Base-by-base conservation (phyloP, 2,797 vertebrate species). In the Chlorospingus semifuscus region DNA sequence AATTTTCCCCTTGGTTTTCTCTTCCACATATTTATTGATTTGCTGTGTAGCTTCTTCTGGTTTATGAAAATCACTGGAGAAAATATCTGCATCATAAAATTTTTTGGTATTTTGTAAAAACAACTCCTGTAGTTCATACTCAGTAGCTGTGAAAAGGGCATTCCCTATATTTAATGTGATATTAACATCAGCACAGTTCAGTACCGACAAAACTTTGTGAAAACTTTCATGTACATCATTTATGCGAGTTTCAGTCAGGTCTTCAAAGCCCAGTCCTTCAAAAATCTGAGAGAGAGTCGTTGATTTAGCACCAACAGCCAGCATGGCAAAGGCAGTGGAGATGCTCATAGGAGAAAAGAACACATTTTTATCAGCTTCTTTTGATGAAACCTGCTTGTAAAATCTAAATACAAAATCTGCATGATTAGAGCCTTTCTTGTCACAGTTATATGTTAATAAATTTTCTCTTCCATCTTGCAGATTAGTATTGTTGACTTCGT, bases 341-440 rank as follows among this genome's bases (percentile, higher is more conserved):
- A 99, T 97, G 70, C 99, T 98, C 76, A 99, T 8, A 0, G 99
- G 99, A 2, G 99, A 99, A 95, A 98, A 99, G 97, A 99, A 98
- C 89, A 99, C 81, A 74, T 99, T 99, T 76, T 98, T 97, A 47
- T 96, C 56, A 52, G 94, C 90, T 23, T 96, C 79, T 32, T 94
- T 84, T 13, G 90, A 77, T 30, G 91, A 94, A 88, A 97, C 93
- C 15, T 96, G 96, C 92, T 90, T 98, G 97, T 98, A 99, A 80
- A 99, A 97, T 71, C 77, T 94, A 75, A 98, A 98, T 84, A 90
- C 97, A 37, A 99, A 99, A 94, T 96, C 94, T 50, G 70, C 60
- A 19, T 96, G 82, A 41, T 61, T 91, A 46, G 93, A 79, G 7
- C 29, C 64, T 70, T 79, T 15, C 49, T 90, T 90, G 32, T 66